Evolutionary conservation across 2,888 invertebrate genomes (phyloP).

Genomic region (Drosophila barbarae): DNA sequence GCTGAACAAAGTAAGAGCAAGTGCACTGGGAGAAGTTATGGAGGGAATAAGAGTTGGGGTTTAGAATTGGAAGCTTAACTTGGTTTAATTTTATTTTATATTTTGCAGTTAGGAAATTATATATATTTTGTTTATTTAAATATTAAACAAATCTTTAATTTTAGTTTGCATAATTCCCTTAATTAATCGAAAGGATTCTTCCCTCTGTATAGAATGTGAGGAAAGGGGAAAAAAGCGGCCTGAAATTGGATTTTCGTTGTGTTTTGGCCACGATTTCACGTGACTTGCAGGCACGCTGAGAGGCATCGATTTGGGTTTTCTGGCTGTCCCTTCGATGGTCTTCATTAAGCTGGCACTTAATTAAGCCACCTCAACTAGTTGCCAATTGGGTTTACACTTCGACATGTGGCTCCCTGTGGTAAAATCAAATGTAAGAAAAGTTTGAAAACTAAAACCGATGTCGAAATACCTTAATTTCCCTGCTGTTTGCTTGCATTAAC

Average conservation of each 20-base stretch:
- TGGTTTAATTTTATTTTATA: not conserved
- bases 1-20: constrained; percentile 81
- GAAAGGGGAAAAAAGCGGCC: not conserved
- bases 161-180: not conserved
- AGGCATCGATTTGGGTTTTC: constrained; percentile 40
- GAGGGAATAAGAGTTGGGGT: not conserved
- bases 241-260: constrained; percentile 11
- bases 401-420: not conserved
- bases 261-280: constrained; percentile 26
- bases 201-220: not conserved
- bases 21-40: not conserved
- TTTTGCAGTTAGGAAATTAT: not conserved
- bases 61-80: not conserved
- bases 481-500: not conserved
- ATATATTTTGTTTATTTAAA: not conserved
- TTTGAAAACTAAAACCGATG: not conserved
- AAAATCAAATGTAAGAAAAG: not conserved
- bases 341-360: constrained; percentile 59
- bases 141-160: not conserved
- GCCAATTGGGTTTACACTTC: constrained; percentile 15
- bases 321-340: constrained; percentile 33
- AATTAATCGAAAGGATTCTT: not conserved
- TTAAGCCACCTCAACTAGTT: constrained; percentile 38
- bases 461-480: not conserved
- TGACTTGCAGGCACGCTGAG: constrained; percentile 10